Base-by-base conservation (phyloP, 2,888 invertebrate genomes). In the Cheilosia vulpina region DNA sequence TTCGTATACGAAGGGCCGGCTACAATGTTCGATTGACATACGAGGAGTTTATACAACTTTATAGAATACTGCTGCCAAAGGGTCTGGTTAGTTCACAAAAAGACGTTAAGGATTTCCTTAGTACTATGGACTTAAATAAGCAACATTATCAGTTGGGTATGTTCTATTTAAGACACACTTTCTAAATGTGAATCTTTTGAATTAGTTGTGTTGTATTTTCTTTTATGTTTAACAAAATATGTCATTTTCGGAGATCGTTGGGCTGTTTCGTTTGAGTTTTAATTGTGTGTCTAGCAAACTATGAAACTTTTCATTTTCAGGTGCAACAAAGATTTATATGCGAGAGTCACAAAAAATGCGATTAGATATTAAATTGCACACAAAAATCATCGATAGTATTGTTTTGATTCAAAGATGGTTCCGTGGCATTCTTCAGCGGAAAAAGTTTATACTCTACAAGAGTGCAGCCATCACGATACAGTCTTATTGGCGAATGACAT, bases 21-120 rank as follows among this genome's bases (percentile, higher is more conserved):
- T 99, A 98, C 93, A 98, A 98, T 92, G 98, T 98, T 83, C 94
- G 98, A 43, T 94, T 98, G 43, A 96, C 97, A 0, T 98, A 98
- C 92, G 97, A 98, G 91, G 98, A 98, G 92, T 99, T 99, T 92
- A 97, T 97, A 87, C 97, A 98, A 90, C 93, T 97, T 77, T 98
- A 98, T 92, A 94, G 98, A 90, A 98, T 98, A 91, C 93, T 99
- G 80, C 93, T 98, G 88, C 97, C 97, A 0, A 96, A 97, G 90
- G 98, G 97, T 19, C 92, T 97, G 87, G 93, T 96, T 13, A 98
- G 97, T 92, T 96, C 97, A 1, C 96, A 97, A 91, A 94, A 94
- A 15, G 98, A 98, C 90, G 97, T 98, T 9, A 93, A 96, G 81
- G 94, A 96, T 88, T 98, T 98, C 93, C 93, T 98, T 62, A 94